Conservation (phyloP, 2,888 invertebrate species). For the Brachypterus glaber region DNA sequence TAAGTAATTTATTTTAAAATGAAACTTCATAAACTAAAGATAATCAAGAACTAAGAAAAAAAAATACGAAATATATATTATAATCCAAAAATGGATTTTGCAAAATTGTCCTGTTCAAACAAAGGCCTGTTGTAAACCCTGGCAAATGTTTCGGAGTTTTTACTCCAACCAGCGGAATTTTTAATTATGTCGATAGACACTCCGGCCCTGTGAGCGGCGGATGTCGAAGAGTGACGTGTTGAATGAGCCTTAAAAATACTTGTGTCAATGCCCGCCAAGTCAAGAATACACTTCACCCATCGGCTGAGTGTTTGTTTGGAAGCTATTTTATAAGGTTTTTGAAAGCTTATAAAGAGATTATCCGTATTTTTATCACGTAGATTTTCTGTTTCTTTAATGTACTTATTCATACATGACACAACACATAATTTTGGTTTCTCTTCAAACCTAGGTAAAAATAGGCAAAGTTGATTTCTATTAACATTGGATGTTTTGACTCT, state of each 20-base stretch:
- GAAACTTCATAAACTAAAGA: too few species aligned
- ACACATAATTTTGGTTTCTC: conserved; percentile 17
- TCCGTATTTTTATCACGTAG: not conserved
- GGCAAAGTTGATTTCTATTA: conserved; percentile 12
- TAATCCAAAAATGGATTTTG: conserved; percentile 3
- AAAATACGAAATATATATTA: too few species aligned
- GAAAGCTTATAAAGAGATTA: conserved; percentile 4
- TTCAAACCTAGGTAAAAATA: conserved; percentile 12
- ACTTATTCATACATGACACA: conserved; percentile 11
- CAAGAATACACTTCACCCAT: conserved; percentile 17
- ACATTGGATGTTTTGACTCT: conserved; percentile 9
- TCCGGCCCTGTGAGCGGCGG: conserved; percentile 8
- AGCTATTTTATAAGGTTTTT: conserved; percentile 11
- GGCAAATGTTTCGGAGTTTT: conserved; percentile 5
- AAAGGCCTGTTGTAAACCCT: conserved; percentile 8
- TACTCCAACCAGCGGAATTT: conserved; percentile 3
- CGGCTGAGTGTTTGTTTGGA: conserved; percentile 16
- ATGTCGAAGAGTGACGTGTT: conserved; percentile 11
- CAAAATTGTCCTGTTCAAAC: not conserved
- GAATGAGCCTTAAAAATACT: too few species aligned
- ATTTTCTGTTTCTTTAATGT: conserved; percentile 7
- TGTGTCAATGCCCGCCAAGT: conserved; percentile 15
- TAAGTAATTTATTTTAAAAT: too few species aligned
- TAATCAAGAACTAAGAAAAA: too few species aligned
- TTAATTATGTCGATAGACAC: conserved; percentile 3